These are phyloP conservation scores for Cydia pomonella DNA, from an alignment of 1,140 invertebrate genomes.

Conservation along the genomic window DNA sequence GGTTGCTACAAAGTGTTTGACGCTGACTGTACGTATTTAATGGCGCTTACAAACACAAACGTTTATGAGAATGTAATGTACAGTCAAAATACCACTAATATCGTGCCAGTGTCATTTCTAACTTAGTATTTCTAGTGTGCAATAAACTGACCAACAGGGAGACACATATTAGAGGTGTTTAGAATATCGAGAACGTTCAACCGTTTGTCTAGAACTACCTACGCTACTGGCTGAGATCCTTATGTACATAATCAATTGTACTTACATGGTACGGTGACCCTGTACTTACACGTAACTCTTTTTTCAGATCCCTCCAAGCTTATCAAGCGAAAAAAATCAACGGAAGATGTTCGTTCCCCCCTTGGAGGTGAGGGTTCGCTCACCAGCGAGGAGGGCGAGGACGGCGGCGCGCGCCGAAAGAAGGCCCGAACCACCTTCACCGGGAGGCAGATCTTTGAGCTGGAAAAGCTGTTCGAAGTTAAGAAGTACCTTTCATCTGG, in stretches of 20 bases:
- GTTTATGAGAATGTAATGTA: too few species aligned
- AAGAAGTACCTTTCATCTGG: constrained; percentile 98
- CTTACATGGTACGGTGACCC: not conserved
- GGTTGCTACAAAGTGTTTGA: too few species aligned
- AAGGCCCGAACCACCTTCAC: constrained; percentile 98
- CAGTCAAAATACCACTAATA: too few species aligned
- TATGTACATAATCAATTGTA: not conserved
- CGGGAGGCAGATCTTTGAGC: constrained; percentile 96
- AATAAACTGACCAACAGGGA: too few species aligned
- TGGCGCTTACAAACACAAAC: too few species aligned
- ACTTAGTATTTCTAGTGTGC: too few species aligned
- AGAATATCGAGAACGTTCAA: too few species aligned
- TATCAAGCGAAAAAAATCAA: constrained; percentile 76
- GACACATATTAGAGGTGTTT: too few species aligned
- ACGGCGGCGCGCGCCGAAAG: constrained; percentile 89
- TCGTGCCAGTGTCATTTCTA: too few species aligned
- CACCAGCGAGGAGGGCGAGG: constrained; percentile 84
- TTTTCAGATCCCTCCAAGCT: constrained; percentile 70
- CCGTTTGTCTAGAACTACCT: too few species aligned
- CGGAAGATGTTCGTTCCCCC: constrained; percentile 82
- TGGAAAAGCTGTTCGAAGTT: constrained; percentile 97
- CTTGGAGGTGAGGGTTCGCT: constrained; percentile 90
- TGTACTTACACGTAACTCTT: not conserved
- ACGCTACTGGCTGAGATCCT: too few species aligned
- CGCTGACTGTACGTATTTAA: too few species aligned